These are phyloP conservation scores for Anastrepha ludens DNA, from an alignment of 1,140 invertebrate species.

Conservation along the genomic window DNA sequence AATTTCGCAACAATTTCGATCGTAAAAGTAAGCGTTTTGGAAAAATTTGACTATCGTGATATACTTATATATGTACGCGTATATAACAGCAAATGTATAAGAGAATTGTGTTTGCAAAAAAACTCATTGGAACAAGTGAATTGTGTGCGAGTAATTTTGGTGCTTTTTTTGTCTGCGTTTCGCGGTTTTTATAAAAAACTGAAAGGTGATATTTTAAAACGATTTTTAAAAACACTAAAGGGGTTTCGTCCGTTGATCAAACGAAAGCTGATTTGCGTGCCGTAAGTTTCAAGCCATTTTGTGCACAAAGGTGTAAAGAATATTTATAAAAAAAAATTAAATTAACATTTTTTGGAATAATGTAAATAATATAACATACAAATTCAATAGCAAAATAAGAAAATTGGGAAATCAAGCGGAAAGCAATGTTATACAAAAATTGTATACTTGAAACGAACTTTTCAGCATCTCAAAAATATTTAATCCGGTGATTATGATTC, in stretches of 20 bases:
- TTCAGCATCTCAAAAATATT: too few relatives aligned
- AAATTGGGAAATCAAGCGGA: too few relatives aligned
- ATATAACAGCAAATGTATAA: not conserved
- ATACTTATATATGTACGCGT: not conserved
- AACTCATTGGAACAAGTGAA: not conserved
- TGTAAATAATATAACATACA: too few relatives aligned
- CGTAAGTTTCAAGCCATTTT: slow-evolving; percentile 6
- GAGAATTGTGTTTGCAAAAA: not conserved
- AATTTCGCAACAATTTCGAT: slow-evolving; percentile 20
- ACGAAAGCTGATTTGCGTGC: slow-evolving; percentile 22
- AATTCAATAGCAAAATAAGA: too few relatives aligned
- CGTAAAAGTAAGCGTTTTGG: not conserved
- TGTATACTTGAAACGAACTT: too few relatives aligned
- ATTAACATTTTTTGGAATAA: not conserved
- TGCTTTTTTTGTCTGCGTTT: not conserved
- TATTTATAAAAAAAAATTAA: not conserved
- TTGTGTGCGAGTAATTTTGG: not conserved
- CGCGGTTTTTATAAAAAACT: not conserved
- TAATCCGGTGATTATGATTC: too few relatives aligned
- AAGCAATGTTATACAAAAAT: too few relatives aligned
- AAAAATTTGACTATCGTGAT: slow-evolving; percentile 1
- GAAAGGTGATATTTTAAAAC: not conserved
- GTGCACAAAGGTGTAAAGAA: not conserved
- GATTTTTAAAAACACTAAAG: not conserved
- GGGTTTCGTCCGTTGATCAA: not conserved